These are phyloP conservation scores for Antheraea assamensis DNA, from an alignment of 2,888 invertebrate genomes.

Conservation along the genomic window DNA sequence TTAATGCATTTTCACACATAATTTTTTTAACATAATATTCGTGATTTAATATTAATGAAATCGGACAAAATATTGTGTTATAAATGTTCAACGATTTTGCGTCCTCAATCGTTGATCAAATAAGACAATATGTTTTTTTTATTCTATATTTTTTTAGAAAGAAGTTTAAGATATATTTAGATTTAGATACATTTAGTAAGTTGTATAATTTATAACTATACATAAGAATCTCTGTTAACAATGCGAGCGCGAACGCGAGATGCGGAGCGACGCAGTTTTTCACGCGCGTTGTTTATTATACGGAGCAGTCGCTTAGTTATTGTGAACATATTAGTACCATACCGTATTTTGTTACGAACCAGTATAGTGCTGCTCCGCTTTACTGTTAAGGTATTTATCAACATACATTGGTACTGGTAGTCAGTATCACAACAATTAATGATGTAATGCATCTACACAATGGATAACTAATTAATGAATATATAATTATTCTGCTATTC, in stretches of 20 bases:
- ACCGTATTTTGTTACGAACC: no score
- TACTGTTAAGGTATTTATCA: no score
- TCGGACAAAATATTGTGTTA: constrained; percentile 25
- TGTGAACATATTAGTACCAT: background rate
- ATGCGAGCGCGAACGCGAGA: background rate
- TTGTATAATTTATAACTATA: background rate
- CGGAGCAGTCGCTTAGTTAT: background rate
- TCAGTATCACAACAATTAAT: no score
- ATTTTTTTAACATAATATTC: constrained; percentile 28
- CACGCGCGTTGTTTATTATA: no score
- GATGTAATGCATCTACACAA: no score
- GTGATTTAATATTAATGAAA: background rate
- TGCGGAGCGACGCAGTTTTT: background rate
- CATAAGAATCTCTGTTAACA: background rate
- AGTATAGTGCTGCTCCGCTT: no score
- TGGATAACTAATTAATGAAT: no score
- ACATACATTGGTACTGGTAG: no score
- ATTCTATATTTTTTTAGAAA: background rate
- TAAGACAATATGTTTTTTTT: constrained; percentile 48
- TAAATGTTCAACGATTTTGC: constrained; percentile 51
- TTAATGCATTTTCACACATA: constrained; percentile 65
- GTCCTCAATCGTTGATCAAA: constrained; percentile 61
- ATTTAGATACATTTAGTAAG: background rate
- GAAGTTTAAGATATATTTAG: background rate
- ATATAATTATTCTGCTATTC: no score